These are phyloP conservation scores for Epizoanthus stellaris DNA, from an alignment of 92 coral and sea anemone species.

Conservation along the genomic window DNA sequence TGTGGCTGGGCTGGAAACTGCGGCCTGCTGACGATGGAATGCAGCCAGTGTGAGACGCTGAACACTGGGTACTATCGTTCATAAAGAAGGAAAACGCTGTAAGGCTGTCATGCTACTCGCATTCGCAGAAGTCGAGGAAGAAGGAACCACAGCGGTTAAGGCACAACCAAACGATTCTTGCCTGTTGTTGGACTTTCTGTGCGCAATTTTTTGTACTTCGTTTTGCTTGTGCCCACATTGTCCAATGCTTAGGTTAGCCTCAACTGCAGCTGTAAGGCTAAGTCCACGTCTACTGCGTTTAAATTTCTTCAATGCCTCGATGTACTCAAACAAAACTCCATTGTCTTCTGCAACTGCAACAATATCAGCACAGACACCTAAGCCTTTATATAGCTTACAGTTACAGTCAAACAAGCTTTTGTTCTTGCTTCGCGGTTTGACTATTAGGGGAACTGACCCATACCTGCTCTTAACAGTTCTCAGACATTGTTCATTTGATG, in stretches of 20 bases:
- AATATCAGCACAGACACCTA: conserved; percentile 54
- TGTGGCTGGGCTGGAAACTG: not conserved
- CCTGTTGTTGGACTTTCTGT: conserved; percentile 21
- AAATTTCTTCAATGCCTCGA: conserved; percentile 40
- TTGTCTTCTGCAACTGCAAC: conserved; percentile 59
- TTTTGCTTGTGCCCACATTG: conserved; percentile 48
- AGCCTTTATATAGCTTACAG: conserved; percentile 45
- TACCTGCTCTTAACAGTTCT: conserved; percentile 50
- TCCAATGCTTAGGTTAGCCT: conserved; percentile 40
- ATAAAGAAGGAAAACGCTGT: not conserved
- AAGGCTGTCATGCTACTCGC: too few relatives aligned
- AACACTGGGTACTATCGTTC: not conserved
- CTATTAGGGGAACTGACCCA: conserved; percentile 43
- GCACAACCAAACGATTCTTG: conserved; percentile 28
- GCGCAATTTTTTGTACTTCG: conserved; percentile 48
- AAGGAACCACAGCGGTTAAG: not conserved
- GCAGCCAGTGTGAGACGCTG: not conserved
- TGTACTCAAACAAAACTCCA: conserved; percentile 35
- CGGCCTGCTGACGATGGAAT: conserved; percentile 13
- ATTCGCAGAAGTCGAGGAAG: too few relatives aligned
- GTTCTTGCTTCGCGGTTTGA: conserved; percentile 33
- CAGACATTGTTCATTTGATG: conserved; percentile 40
- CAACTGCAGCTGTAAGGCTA: conserved; percentile 31
- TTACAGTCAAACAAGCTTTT: conserved; percentile 51
- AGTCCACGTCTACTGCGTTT: conserved; percentile 15